Evolutionary conservation across 2,888 invertebrate genomes (phyloP), one percentile per base, ranked within the genome.

Genomic region (Dasysyrphus albostriatus): DNA sequence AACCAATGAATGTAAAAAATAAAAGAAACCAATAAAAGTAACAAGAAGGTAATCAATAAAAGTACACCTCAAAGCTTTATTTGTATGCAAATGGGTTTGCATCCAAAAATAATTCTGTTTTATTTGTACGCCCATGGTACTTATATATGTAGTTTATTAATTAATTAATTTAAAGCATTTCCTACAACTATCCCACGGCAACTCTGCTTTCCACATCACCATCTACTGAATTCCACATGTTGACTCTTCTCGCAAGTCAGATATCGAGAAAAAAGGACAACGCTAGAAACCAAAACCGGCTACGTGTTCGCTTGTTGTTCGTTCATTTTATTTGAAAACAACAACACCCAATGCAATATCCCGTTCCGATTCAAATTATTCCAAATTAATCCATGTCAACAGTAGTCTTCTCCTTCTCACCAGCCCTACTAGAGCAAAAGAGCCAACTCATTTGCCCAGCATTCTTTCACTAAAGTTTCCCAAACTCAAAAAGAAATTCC

Each of bases 241-340:
- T 54, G 14, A n/a, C 32, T 69, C 10, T 12, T 72, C 76, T 75
- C 70, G 14, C 59, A 74, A 39, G 8, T 42, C 8, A 59, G n/a
- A 5, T 12, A 16, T 3, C 24, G 37, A 16, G 1, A 63, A 77
- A 81, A 24, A 10, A 73, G 8, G 63, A 74, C 65, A 78, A 74
- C 74, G 37, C 12, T 39, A 80, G 7, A 54, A 54, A 67, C 63
- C 47, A 59, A 54, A 77, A 83, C 78, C 78, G 74, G 83, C 87
- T 83, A 87, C 87, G 87, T 87, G 87, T 83, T 87, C 78, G 87
- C 58, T 87, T 83, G 74, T 87, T 82, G 87, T 87, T 87, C 83
- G 87, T 87, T 87, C 87, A 59, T 75, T 75, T 83, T 42, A 32
- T 16, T 42, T 59, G 37, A 83, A 75, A 77, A 81, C 76, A 85